Base-by-base conservation (phyloP, 2,113 vertebrate genomes). In the Delphinus delphis region DNA sequence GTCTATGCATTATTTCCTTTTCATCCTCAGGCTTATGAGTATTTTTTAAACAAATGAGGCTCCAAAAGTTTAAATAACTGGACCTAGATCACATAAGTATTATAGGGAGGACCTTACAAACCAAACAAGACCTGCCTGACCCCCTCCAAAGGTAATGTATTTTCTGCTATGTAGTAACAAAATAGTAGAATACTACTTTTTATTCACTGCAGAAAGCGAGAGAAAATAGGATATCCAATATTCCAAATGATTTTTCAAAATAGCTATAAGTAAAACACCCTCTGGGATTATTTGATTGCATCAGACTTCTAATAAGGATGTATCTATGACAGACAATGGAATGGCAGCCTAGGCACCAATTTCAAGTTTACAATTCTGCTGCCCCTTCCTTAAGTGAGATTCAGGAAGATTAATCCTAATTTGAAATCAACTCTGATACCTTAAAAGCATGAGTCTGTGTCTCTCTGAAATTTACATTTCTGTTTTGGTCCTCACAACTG, bases 181-280 rank as follows among this genome's bases (percentile, higher is more conserved):
- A 88, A 38, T 4, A 20, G 12, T 81, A 74, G 67, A 65, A 89
- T 94, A 23, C 26, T 95, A 26, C 10, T 53, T 82, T 81, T 91
- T 85, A 62, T 67, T 82, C 21, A 41, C 3, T 33, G 25, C 53
- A 25, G n/a, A 84, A 95, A 62, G 18, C 3, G 47, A 47, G 38
- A 88, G 28, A 91, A 95, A 93, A 88, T 20, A 74, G 36, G 47
- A 81, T 0, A 7, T 53, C 2, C 8, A 50, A 38, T 82, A 63
- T 26, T 11, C 12, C 47, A 71, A 89, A 41, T 84, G 8, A 68
- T 25, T 58, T 95, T 97, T 85, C 79, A 88, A 86, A 93, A 88
- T 47, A 79, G 41, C 20, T 13, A 36, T 31, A 62, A 70, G 15
- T 44, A 93, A 84, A 94, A 55, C 3, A 14, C 18, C 3, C 5